Evolutionary conservation across 2,797 vertebrate genomes (phyloP).

Genomic region (Tachyglossus aculeatus): DNA sequence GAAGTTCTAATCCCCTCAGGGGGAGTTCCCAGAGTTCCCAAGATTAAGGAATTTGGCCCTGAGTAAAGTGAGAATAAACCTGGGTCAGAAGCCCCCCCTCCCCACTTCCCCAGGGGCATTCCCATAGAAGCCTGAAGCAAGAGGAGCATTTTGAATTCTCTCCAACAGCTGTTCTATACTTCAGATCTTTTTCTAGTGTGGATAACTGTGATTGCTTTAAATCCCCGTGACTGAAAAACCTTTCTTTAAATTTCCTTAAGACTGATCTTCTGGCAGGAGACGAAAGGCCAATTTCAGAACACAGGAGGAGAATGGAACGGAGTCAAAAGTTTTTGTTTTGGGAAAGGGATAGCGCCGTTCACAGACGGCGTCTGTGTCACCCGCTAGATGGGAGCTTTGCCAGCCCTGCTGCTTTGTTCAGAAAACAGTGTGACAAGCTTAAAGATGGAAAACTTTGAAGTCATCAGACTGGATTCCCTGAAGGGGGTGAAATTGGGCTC

Average conservation of each 20-base stretch:
- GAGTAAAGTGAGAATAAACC: neutral
- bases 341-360: too few species aligned
- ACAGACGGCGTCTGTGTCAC: too few species aligned
- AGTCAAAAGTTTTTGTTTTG: constrained; percentile 1
- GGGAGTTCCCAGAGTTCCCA: neutral
- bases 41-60: constrained; percentile 7
- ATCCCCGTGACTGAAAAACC: neutral
- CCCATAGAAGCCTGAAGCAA: neutral
- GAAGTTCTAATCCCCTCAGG: neutral
- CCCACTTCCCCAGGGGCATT: too few species aligned
- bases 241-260: constrained; percentile 1
- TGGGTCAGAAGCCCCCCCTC: neutral
- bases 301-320: neutral
- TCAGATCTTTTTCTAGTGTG: neutral
- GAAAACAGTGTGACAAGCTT: too few species aligned
- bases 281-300: neutral
- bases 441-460: too few species aligned
- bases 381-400: too few species aligned
- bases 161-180: neutral
- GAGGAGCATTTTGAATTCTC: neutral
- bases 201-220: constrained; percentile 12
- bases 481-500: too few species aligned
- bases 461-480: too few species aligned
- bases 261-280: neutral
- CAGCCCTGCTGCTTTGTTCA: too few species aligned